Evolutionary conservation across 1,140 invertebrate genomes (phyloP).

Genomic region (Drosophila punjabiensis): DNA sequence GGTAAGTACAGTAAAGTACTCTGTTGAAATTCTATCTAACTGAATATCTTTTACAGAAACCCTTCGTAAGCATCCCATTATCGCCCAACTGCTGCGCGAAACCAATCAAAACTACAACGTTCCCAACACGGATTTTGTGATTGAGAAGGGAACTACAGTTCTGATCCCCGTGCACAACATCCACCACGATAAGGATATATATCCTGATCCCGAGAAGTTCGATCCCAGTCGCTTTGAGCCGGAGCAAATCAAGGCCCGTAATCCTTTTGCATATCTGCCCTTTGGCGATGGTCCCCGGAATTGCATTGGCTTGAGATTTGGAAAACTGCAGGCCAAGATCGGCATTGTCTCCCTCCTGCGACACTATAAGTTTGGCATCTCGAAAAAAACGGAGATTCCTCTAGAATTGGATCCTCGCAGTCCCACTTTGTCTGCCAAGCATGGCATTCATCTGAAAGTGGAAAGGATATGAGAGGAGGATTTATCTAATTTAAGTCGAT

Average conservation of each 20-base stretch:
- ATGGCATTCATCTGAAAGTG: slow-evolving; percentile 60
- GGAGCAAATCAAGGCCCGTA: slow-evolving; percentile 85
- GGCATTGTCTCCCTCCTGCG: slow-evolving; percentile 85
- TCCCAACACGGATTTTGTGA: slow-evolving; percentile 81
- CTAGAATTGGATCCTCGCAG: slow-evolving; percentile 25
- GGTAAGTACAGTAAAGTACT: slow-evolving; percentile 54
- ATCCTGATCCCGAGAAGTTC: slow-evolving; percentile 87
- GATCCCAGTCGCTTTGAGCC: slow-evolving; percentile 87
- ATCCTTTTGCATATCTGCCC: slow-evolving; percentile 87
- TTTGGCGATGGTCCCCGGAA: slow-evolving; percentile 90
- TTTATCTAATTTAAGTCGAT: not conserved
- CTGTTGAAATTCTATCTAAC: accelerated
- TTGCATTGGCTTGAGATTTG: slow-evolving; percentile 88
- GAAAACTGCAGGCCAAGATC: slow-evolving; percentile 86
- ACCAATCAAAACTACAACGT: slow-evolving; percentile 54
- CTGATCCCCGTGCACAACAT: slow-evolving; percentile 87
- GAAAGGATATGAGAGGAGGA: slow-evolving; percentile 29
- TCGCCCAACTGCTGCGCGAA: not conserved
- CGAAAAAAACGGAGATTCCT: slow-evolving; percentile 52
- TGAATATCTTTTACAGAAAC: not conserved
- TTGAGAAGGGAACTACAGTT: slow-evolving; percentile 86
- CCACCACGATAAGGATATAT: slow-evolving; percentile 87
- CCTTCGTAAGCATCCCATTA: not conserved
- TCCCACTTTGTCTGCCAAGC: slow-evolving; percentile 15
- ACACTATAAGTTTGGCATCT: slow-evolving; percentile 77